These are phyloP conservation scores for Agelaius phoeniceus DNA, from an alignment of 2,113 vertebrate species.

Conservation along the genomic window DNA sequence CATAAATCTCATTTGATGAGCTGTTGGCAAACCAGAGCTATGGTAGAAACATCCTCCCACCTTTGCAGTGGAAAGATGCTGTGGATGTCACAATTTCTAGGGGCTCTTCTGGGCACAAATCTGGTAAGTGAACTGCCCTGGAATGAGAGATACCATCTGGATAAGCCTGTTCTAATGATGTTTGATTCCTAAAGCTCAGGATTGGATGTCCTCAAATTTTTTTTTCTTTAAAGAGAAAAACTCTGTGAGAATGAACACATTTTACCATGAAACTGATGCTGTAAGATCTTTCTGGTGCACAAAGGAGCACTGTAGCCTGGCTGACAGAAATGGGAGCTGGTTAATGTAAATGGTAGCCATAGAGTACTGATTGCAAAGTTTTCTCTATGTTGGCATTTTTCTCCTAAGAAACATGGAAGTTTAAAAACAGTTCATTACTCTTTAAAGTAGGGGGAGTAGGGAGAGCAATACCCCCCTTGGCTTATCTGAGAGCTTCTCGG, in stretches of 20 bases:
- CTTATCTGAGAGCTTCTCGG: neutral
- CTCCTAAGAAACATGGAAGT: neutral
- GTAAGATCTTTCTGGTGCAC: neutral
- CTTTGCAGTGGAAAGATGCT: neutral
- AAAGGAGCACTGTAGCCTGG: neutral
- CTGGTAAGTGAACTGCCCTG: neutral
- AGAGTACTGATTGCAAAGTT: neutral
- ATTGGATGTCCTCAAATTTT: neutral
- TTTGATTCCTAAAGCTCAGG: neutral
- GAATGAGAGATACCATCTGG: neutral
- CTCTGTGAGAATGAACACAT: neutral
- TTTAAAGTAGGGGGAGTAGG: neutral
- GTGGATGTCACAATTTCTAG: neutral
- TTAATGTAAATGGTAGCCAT: neutral
- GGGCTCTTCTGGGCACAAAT: neutral
- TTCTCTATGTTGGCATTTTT: neutral
- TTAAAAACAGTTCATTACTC: neutral
- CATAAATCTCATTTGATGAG: neutral
- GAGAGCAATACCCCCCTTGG: neutral
- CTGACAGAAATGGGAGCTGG: neutral
- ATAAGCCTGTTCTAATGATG: neutral
- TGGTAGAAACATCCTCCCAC: neutral
- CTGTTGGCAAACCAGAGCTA: neutral
- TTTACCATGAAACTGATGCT: neutral
- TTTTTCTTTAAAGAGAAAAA: neutral